Evolutionary conservation across 1,140 invertebrate species (phyloP).

Genomic region (Vanessa atalanta): DNA sequence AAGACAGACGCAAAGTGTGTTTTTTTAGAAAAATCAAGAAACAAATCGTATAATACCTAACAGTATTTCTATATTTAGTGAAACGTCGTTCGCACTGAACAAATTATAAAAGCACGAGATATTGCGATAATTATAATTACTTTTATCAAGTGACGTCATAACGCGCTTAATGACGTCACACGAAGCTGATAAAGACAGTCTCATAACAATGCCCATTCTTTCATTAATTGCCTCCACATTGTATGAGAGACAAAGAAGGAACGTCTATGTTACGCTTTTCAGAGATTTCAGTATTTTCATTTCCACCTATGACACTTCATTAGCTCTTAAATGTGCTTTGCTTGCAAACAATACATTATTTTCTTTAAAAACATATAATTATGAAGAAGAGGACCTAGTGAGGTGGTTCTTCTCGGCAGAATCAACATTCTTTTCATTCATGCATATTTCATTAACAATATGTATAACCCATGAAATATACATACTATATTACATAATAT

Average conservation of each 20-base stretch:
- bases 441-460: too few relatives aligned
- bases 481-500: too few relatives aligned
- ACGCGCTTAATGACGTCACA: conserved; percentile 10
- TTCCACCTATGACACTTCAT: conserved; percentile 10
- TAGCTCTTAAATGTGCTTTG: neutral
- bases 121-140: neutral
- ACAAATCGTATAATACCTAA: too few relatives aligned
- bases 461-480: too few relatives aligned
- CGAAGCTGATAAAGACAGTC: neutral
- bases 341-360: too few relatives aligned
- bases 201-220: conserved; percentile 1
- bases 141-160: conserved; percentile 1
- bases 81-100: neutral
- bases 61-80: too few relatives aligned
- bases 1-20: too few relatives aligned
- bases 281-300: conserved; percentile 1
- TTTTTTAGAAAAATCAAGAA: too few relatives aligned
- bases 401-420: too few relatives aligned
- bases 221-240: conserved; percentile 12
- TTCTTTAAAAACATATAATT: too few relatives aligned
- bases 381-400: too few relatives aligned
- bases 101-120: neutral
- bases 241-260: neutral
- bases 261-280: neutral
- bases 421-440: too few relatives aligned